Base-by-base conservation (phyloP, 2,888 invertebrate genomes). In the Lasioglossum leucozonium region DNA sequence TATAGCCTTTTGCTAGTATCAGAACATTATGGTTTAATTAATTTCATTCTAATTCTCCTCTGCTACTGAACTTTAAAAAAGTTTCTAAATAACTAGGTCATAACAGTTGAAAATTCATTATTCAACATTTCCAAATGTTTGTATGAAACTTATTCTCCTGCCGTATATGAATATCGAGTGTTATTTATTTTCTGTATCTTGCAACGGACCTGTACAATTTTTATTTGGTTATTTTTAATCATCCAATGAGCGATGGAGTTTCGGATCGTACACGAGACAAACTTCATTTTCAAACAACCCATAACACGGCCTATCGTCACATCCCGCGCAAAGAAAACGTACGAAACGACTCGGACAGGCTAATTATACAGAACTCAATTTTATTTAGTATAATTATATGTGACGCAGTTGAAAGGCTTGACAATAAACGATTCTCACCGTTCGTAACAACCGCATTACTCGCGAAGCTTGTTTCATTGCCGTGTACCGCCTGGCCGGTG, bases 381-480 rank as follows among this genome's bases (percentile, higher is more conserved):
- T 88, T 79, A 84, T 82, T 72, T 37, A 79, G 44, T 26, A 76
- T 84, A 79, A 87, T 89, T 87, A 81, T 77, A 76, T 73, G 75
- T 42, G 72, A n/a, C 78, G 69, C 42, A 71, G 72, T 87, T 79
- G 73, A 78, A 55, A 82, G 47, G 58, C 71, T 69, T 51, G 22
- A 51, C 62, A 55, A 72, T 74, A 81, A 84, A 84, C 71, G 72
- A n/a, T 72, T 73, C 72, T 65, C 71, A 51, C 26, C 62, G 81
- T 37, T 62, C 37, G 77, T 79, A 86, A 81, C 77, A 67, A 62
- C 58, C 69, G 26, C 67, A 75, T 83, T 79, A 79, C 55, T 47
- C 55, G 34, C 26, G 30, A 74, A 78, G 73, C 76, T 58, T 42
- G 72, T 77, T 77, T 69, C 74, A 72, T 42, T 42, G 74, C 42